Evolutionary conservation across 2,797 vertebrate genomes (phyloP).

Genomic region (Urocyon cinereoargenteus): DNA sequence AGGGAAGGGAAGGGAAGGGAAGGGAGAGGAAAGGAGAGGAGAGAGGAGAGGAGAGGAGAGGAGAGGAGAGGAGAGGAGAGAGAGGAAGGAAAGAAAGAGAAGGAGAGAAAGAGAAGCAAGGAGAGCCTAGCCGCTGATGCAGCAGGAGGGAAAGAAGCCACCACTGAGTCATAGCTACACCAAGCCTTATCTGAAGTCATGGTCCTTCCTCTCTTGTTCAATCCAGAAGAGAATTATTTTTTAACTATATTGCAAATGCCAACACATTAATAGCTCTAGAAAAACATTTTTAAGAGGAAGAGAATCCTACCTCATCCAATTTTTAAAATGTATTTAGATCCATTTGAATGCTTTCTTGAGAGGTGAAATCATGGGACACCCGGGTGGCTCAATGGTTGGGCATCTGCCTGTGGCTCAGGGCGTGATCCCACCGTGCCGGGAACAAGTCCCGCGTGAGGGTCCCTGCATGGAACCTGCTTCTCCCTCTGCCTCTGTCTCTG

Average conservation of each 20-base stretch:
- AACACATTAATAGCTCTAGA: neutral
- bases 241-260: neutral
- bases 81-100: too few species aligned
- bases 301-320: neutral
- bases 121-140: neutral
- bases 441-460: too few species aligned
- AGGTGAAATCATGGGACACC: neutral
- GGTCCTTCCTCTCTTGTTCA: neutral
- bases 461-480: too few species aligned
- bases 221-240: neutral
- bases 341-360: neutral
- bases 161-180: neutral
- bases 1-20: neutral
- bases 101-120: fast-evolving
- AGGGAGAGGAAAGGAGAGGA: neutral
- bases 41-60: neutral
- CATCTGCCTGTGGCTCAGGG: too few species aligned
- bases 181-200: neutral
- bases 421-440: too few species aligned
- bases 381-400: too few species aligned
- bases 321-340: neutral
- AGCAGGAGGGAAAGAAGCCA: neutral
- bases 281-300: neutral
- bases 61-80: neutral
- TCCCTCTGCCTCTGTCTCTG: too few species aligned